Evolutionary conservation across 2,888 invertebrate species (phyloP), one percentile per base, ranked within the genome.

Genomic region (Dryomyza anilis): DNA sequence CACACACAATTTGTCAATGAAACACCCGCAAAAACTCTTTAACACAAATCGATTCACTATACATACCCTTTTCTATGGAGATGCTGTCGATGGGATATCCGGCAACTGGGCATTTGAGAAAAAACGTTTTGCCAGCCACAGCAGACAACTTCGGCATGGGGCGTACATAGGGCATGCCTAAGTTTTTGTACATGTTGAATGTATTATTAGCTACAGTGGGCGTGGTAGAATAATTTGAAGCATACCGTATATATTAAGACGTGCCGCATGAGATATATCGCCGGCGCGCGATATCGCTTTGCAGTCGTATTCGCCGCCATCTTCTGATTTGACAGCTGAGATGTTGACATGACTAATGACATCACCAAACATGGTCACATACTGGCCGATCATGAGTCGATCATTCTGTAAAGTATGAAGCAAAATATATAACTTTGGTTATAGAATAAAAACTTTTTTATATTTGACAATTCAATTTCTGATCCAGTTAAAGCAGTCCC

Each of bases 271-370:
- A 27, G 88, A 85, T 5, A 90, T 88, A 76, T 87, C 89, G 2
- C 93, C 93, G 23, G 93, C 92, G 45, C 89, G 86, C 78, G 94
- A 95, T 69, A 88, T 88, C 1, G 94, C 94, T 33, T 89, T 88
- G 77, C 95, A 95, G 36, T 92, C 89, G 81, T 94, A 95, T 76
- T 94, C 93, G 4, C 95, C 95, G 59, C 94, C 94, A 82, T 95
- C 95, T 85, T 94, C 94, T 61, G 93, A 91, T 74, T 92, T 91
- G 59, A 94, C 90, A 55, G 90, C 88, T 71, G 92, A 92, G 77
- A 95, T 91, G 85, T 95, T 95, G 61, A 95, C 91, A 84, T 95
- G 94, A 76, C 94, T 94, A 78, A 95, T 93, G 55, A 95, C 94
- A 81, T 94, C 94, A 74, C 94, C 94, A 83, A 94, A 94, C 48